Evolutionary conservation across 92 coral and sea anemone species (phyloP).

Genomic region (Heteractis magnifica): DNA sequence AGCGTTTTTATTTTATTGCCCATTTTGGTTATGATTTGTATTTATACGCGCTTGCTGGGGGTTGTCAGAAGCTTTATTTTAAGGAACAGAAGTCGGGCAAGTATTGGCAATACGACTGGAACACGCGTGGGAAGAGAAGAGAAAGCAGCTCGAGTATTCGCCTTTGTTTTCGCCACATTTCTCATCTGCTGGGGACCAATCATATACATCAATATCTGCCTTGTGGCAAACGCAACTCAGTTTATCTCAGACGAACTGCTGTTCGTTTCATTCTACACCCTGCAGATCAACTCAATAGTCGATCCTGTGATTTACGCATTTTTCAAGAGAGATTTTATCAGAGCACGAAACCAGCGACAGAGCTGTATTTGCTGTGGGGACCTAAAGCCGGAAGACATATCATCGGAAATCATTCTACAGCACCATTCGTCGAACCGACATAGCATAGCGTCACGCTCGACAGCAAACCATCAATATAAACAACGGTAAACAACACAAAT

Average conservation of each 20-base stretch:
- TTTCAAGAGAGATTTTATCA: slow-evolving; percentile 71
- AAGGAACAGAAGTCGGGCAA: slow-evolving; percentile 51
- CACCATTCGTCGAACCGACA: slow-evolving; percentile 15
- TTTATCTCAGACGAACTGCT: slow-evolving; percentile 54
- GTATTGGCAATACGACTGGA: slow-evolving; percentile 57
- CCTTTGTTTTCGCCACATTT: slow-evolving; percentile 72
- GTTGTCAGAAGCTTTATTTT: slow-evolving; percentile 55
- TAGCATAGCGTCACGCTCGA: not conserved
- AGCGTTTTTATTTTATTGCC: slow-evolving; percentile 56
- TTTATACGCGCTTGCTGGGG: slow-evolving; percentile 54
- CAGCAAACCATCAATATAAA: not conserved
- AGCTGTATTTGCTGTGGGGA: slow-evolving; percentile 23
- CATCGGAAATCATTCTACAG: slow-evolving; percentile 23
- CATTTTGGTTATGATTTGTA: slow-evolving; percentile 61
- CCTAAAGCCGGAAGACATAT: slow-evolving; percentile 13
- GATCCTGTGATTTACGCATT: slow-evolving; percentile 82
- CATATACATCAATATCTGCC: slow-evolving; percentile 72
- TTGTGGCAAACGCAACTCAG: slow-evolving; percentile 41
- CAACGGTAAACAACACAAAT: not conserved
- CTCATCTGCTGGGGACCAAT: slow-evolving; percentile 79
- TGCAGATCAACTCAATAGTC: slow-evolving; percentile 60
- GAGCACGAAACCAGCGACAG: slow-evolving; percentile 29
- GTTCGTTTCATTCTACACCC: slow-evolving; percentile 68
- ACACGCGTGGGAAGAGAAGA: slow-evolving; percentile 79
- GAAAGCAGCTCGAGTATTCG: slow-evolving; percentile 75